Percentiles rank a stretch among this genome's conserved stretches.
Conservation (phyloP, 2,797 vertebrate genomes). For the Mormyrus proboscirostris region DNA sequence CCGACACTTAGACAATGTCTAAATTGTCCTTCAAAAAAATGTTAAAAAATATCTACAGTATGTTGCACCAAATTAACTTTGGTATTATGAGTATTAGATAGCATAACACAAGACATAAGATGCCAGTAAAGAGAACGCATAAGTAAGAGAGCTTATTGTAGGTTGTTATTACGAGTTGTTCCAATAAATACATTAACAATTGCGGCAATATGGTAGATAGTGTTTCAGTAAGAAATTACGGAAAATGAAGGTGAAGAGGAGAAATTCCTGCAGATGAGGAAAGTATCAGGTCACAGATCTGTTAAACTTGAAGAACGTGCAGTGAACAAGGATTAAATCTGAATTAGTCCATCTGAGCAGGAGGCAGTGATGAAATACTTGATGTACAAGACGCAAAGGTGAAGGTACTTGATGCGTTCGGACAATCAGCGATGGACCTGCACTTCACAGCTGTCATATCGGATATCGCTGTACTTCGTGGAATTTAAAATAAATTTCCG, state of each 20-base stretch:
- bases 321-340: not conserved
- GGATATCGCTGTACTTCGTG: not conserved
- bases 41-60: not conserved
- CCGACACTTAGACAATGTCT: not conserved
- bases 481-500: not conserved
- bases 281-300: not conserved
- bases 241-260: conserved; percentile 1
- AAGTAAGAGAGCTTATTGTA: not conserved
- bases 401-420: not conserved
- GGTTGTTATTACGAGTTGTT: not conserved
- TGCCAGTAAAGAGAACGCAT: not conserved
- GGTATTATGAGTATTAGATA: not conserved
- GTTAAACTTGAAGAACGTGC: not conserved
- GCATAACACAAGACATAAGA: not conserved
- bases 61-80: not conserved
- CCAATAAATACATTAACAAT: not conserved
- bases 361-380: not conserved
- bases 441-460: not conserved
- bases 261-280: not conserved
- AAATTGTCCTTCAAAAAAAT: conserved; percentile 10
- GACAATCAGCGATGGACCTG: not conserved
- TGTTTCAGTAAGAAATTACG: not conserved
- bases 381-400: not conserved
- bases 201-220: not conserved
- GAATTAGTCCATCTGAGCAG: not conserved